Base-by-base conservation (phyloP, 37 sponge, comb jelly and placozoan species). In the Spongilla lacustris region DNA sequence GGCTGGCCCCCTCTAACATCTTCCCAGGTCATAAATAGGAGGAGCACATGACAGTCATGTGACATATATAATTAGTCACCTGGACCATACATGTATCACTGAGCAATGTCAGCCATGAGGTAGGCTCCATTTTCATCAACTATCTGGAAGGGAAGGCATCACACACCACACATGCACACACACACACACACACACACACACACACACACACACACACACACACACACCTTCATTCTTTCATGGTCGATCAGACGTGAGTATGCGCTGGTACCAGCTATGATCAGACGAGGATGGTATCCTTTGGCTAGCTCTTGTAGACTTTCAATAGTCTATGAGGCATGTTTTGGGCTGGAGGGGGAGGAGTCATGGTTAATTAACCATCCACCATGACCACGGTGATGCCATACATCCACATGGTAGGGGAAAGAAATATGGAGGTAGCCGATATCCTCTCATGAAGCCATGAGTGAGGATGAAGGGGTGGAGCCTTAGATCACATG, bases 401-500 rank as follows among this genome's bases (percentile, higher is more conserved):
- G 73, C 35, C 92, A 84, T 67, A 94, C 97, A 72, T 93, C 71
- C 23, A 96, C 37, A 58, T 94, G 93, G 88, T 98, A 98, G 1
- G 99, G 93, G 93, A 98, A 90, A 22, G 96, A 95, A n/a, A n/a
- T n/a, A 83, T 98, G 97, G 90, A 98, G 96, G 94, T 85, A n/a
- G n/a, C n/a, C n/a, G n/a, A n/a, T n/a, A n/a, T 95, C 91, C 81
- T 86, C 87, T 69, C 86, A 93, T 0, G 95, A 94, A 77, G 96
- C 97, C 25, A 96, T 98, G 34, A 98, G 85, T 71, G 91, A 90
- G 79, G 21, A 32, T 12, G 68, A 50, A 38, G 31, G 3, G 46
- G 46, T 10, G 46, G 8, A 8, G 8, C 8, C 46, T 10, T 46
- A 8, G n/a, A n/a, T n/a, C n/a, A n/a, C n/a, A n/a, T n/a, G n/a